Conservation (phyloP, 2,797 vertebrate species). For the Phalloptychus januarius region DNA sequence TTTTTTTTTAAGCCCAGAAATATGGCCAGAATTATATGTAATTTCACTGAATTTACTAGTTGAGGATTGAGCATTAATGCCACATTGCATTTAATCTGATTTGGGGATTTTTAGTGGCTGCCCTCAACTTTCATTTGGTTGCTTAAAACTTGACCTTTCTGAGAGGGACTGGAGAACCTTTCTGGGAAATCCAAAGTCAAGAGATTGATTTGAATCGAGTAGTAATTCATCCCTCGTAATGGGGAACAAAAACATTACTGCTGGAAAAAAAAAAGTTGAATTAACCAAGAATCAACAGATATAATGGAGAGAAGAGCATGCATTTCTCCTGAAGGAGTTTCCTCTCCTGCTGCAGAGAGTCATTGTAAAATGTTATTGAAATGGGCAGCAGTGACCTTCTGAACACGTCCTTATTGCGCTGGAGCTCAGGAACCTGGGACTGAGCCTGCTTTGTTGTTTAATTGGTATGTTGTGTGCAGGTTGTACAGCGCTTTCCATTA, state of each 20-base stretch:
- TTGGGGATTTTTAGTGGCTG: neutral
- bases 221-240: neutral
- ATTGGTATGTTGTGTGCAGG: neutral
- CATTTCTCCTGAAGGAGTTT: neutral
- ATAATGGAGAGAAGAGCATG: neutral
- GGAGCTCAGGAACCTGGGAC: neutral
- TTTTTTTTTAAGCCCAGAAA: neutral
- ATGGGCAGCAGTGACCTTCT: constrained; percentile 1
- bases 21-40: neutral
- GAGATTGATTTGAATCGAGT: neutral
- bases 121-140: neutral
- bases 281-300: neutral
- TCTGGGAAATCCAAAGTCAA: neutral
- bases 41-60: neutral
- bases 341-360: neutral
- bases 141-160: neutral
- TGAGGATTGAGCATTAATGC: neutral
- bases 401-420: neutral
- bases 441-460: constrained; percentile 1
- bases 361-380: constrained; percentile 2
- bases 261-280: neutral
- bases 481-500: neutral
- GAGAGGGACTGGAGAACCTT: neutral
- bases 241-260: too few species aligned
- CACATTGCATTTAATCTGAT: neutral